Evolutionary conservation across 2,113 vertebrate species (phyloP).

Genomic region (Grus americana): DNA sequence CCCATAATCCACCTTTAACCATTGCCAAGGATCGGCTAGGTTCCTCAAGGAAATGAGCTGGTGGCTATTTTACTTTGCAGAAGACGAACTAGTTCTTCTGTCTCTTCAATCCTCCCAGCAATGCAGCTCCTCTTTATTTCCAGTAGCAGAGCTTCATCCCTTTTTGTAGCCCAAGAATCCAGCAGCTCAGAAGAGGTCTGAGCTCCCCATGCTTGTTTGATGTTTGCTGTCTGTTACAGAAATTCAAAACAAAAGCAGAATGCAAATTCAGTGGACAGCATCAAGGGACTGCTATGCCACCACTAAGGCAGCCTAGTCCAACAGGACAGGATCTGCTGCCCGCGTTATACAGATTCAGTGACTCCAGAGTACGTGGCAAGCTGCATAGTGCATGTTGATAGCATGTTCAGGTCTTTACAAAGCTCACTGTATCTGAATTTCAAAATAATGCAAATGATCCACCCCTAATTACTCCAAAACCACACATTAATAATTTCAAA

Average conservation of each 20-base stretch:
- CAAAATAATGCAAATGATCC: background rate
- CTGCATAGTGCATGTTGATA: fast-evolving
- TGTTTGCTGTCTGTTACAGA: background rate
- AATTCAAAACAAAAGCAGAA: background rate
- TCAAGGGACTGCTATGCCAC: background rate
- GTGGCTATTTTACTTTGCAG: background rate
- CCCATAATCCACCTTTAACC: background rate
- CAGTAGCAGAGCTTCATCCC: constrained; percentile 36
- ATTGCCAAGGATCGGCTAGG: background rate
- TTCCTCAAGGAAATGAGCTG: background rate
- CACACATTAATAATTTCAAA: background rate
- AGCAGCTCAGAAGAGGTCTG: background rate
- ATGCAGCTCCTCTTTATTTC: constrained; percentile 47
- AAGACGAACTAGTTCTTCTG: constrained; percentile 28
- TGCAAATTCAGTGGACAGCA: background rate
- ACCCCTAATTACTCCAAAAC: background rate
- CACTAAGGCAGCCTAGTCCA: background rate
- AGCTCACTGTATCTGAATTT: background rate
- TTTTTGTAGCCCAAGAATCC: background rate
- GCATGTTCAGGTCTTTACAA: background rate
- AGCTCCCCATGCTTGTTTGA: background rate
- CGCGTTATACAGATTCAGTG: background rate
- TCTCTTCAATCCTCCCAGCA: constrained; percentile 36
- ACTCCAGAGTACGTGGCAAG: background rate
- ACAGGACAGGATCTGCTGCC: fast-evolving